These are phyloP conservation scores for Chrysolina oricalcia DNA, from an alignment of 2,888 invertebrate species.

Conservation along the genomic window DNA sequence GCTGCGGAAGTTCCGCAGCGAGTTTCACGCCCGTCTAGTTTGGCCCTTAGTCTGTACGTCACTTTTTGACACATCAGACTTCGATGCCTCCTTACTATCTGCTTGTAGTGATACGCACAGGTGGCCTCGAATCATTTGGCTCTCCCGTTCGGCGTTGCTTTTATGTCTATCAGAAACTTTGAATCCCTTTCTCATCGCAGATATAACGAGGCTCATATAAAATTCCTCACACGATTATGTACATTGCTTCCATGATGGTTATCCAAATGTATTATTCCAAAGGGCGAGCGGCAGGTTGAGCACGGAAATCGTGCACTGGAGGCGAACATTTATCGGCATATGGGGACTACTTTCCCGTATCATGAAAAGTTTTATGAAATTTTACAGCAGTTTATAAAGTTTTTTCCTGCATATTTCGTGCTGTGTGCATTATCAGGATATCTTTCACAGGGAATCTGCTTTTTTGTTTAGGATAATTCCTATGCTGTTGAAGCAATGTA, in stretches of 20 bases:
- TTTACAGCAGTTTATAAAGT: conserved; percentile 7
- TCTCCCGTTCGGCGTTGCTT: background rate
- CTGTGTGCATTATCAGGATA: background rate
- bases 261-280: conserved; percentile 17
- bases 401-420: background rate
- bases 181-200: background rate
- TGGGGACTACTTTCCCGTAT: conserved; percentile 18
- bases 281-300: conserved; percentile 6
- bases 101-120: too few relatives aligned
- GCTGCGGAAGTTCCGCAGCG: too few relatives aligned
- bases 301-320: conserved; percentile 13
- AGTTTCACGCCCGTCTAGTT: too few relatives aligned
- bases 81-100: too few relatives aligned
- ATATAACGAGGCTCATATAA: conserved; percentile 15
- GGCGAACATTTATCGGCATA: conserved; percentile 15
- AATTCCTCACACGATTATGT: conserved; percentile 21
- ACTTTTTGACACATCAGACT: too few relatives aligned
- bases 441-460: background rate
- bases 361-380: conserved; percentile 22
- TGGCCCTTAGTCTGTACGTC: too few relatives aligned
- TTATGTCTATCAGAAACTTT: conserved; percentile 9
- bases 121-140: background rate
- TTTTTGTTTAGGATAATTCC: background rate
- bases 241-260: conserved; percentile 19
- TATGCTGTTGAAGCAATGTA: too few relatives aligned